Evolutionary conservation across 23 tunicate genomes (phyloP).

Genomic region (Pegea sp.): DNA sequence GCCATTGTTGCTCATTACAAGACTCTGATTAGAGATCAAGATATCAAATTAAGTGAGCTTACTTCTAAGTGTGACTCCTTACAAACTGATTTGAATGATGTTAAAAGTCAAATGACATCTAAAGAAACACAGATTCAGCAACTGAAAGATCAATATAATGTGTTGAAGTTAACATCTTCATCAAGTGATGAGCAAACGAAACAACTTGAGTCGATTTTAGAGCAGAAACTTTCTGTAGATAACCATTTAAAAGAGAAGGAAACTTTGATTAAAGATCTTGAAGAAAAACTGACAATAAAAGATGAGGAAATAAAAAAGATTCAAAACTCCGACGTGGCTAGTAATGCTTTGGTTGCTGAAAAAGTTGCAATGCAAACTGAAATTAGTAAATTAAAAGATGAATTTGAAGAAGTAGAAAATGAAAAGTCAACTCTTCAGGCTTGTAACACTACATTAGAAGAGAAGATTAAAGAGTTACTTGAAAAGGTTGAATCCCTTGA

Average conservation of each 20-base stretch:
- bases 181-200: not conserved
- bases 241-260: not conserved
- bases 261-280: not conserved
- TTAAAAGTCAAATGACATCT: constrained; percentile 3
- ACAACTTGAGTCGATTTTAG: not conserved
- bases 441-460: not conserved
- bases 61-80: constrained; percentile 9
- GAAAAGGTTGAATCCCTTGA: not conserved
- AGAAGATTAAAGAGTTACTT: not conserved
- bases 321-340: constrained; percentile 1
- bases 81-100: constrained; percentile 8
- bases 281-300: not conserved
- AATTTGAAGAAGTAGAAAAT: not conserved
- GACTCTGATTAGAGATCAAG: constrained; percentile 58
- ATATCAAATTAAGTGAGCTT: constrained; percentile 18
- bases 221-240: not conserved
- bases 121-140: constrained; percentile 51
- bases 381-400: constrained; percentile 10
- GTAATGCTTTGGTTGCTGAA: constrained; percentile 37
- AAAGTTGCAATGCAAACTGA: constrained; percentile 35
- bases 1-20: constrained; percentile 66
- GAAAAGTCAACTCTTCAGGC: constrained; percentile 2
- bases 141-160: constrained; percentile 78
- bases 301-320: not conserved
- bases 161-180: constrained; percentile 20